A percentile compares a stretch with the other conserved stretches of the same genome.
Evolutionary conservation across 2,888 invertebrate genomes (phyloP).

Genomic region (Chloroclystis v-ata): DNA sequence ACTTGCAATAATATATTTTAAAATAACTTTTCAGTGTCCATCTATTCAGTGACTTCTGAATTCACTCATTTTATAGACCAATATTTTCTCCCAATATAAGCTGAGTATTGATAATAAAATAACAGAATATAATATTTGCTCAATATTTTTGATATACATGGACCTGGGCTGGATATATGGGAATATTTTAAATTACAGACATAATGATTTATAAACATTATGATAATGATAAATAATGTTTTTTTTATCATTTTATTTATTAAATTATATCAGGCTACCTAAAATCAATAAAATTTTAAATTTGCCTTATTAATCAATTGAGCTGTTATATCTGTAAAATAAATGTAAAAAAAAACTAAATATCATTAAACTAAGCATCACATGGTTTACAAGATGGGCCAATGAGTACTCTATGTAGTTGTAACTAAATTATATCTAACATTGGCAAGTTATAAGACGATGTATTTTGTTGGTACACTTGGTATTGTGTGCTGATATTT

Average conservation of each 20-base stretch:
- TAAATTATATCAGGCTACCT: no score
- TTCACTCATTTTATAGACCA: no score
- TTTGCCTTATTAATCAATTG: no score
- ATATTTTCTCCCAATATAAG: no score
- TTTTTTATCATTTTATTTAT: no score
- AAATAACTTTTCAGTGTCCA: no score
- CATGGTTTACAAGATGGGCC: conserved; percentile 48
- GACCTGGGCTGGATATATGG: conserved; percentile 46
- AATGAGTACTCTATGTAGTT: conserved; percentile 48
- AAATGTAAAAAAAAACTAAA: conserved; percentile 26
- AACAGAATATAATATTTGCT: conserved; percentile 38
- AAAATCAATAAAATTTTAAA: no score
- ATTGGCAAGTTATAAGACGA: conserved; percentile 40
- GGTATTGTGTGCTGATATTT: conserved; percentile 37
- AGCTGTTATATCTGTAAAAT: conserved; percentile 25
- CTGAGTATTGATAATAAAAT: no score
- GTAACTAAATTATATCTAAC: conserved; percentile 31
- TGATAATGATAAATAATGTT: no score
- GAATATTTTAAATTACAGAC: conserved; percentile 16
- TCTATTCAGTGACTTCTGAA: no score
- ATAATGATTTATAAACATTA: background rate
- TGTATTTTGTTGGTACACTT: conserved; percentile 31
- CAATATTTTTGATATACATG: conserved; percentile 43
- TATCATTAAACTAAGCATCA: conserved; percentile 46
- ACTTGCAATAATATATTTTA: no score